Conservation (phyloP, 2,797 vertebrate species). For the Rhynchonycteris naso region DNA sequence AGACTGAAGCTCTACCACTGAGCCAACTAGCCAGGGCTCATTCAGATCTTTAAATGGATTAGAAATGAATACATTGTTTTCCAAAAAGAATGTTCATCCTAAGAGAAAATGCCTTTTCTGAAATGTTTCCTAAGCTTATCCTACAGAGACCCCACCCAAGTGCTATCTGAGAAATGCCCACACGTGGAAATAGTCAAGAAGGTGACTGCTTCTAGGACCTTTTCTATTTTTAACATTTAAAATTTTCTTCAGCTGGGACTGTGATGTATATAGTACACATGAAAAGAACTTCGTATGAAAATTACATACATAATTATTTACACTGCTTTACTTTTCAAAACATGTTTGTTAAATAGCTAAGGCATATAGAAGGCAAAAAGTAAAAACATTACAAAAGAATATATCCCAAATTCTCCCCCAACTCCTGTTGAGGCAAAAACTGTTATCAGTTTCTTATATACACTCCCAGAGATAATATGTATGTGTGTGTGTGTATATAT, state of each 20-base stretch:
- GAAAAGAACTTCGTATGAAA: not conserved
- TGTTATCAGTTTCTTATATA: not conserved
- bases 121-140: not conserved
- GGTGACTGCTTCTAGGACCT: not conserved
- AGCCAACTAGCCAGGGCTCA: not conserved
- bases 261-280: not conserved
- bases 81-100: not conserved
- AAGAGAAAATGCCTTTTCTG: not conserved
- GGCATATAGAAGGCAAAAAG: not conserved
- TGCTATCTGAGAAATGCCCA: not conserved
- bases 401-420: not conserved
- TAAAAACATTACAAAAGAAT: not conserved
- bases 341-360: slow-evolving; percentile 18
- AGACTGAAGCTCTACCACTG: too few relatives aligned
- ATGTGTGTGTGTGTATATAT: not conserved
- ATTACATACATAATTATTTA: not conserved
- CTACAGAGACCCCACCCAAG: not conserved
- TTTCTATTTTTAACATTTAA: not conserved
- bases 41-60: not conserved
- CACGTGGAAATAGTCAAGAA: not conserved
- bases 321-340: slow-evolving; percentile 25
- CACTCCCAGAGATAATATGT: not conserved
- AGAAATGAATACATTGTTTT: not conserved
- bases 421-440: not conserved
- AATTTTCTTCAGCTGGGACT: not conserved